Conservation (phyloP, 1,140 invertebrate species). For the Caerostris darwini region DNA sequence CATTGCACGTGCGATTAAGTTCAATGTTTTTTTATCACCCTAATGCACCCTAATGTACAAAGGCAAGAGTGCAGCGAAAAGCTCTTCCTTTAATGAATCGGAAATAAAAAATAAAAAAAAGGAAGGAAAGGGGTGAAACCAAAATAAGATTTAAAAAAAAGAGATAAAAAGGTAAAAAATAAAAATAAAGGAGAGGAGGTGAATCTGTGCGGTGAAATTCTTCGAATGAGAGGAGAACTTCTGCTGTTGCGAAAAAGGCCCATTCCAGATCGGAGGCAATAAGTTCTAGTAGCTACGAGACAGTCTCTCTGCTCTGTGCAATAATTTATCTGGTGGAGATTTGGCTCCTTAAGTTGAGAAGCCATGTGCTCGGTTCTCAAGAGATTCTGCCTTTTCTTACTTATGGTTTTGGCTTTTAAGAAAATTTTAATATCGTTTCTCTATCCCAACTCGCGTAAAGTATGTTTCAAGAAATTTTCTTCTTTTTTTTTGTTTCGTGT, state of each 20-base stretch:
- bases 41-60: background rate
- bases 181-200: background rate
- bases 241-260: background rate
- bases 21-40: slow-evolving; percentile 51
- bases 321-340: slow-evolving; percentile 5
- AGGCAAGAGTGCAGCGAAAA: background rate
- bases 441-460: background rate
- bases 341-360: background rate
- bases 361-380: background rate
- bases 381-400: background rate
- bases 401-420: background rate
- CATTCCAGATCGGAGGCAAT: slow-evolving; percentile 24
- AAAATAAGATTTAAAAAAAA: too few relatives aligned
- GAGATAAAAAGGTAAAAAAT: too few relatives aligned
- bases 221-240: too few relatives aligned
- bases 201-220: background rate
- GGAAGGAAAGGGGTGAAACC: too few relatives aligned
- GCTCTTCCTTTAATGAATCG: slow-evolving; percentile 39
- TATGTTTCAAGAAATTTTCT: background rate
- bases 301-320: background rate
- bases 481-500: too few relatives aligned
- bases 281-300: background rate
- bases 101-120: too few relatives aligned
- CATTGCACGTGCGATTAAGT: slow-evolving; percentile 45
- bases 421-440: background rate